These are phyloP conservation scores for Solea solea DNA, from an alignment of 2,113 vertebrate genomes.

Conservation along the genomic window DNA sequence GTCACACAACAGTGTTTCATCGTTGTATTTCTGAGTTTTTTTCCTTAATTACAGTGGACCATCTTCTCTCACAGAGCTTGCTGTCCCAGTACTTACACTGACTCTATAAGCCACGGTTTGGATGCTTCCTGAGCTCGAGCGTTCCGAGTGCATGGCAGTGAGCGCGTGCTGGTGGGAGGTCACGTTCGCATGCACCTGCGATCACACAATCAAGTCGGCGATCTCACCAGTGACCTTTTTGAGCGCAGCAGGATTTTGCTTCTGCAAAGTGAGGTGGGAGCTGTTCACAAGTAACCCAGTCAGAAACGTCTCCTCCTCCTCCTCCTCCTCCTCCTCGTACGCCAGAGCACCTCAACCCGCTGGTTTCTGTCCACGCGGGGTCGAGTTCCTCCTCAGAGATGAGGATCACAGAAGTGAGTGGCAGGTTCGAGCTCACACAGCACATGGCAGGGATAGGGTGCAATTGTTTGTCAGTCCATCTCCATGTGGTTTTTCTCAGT, in stretches of 20 bases:
- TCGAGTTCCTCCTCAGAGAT: conserved; percentile 19
- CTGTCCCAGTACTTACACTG: conserved; percentile 58
- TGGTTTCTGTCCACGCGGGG: not conserved
- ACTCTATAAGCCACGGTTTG: conserved; percentile 45
- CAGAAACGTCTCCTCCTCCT: conserved; percentile 14
- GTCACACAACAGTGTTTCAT: not conserved
- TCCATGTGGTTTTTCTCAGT: conserved; percentile 19
- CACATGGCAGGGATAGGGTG: conserved; percentile 66
- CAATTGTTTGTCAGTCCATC: conserved; percentile 50
- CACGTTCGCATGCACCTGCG: conserved; percentile 22
- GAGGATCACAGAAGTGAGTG: conserved; percentile 9
- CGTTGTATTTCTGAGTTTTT: not conserved
- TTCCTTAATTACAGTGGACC: not conserved
- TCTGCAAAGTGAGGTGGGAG: conserved; percentile 49
- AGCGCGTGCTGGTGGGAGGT: not conserved
- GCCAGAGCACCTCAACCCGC: conserved; percentile 6
- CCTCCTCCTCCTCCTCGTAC: conserved; percentile 1
- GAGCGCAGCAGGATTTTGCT: not conserved
- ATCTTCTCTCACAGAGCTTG: not conserved
- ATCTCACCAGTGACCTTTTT: conserved; percentile 60
- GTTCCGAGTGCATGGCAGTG: conserved; percentile 56
- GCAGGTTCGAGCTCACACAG: conserved; percentile 25
- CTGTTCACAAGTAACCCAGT: conserved; percentile 27
- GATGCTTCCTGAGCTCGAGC: conserved; percentile 52
- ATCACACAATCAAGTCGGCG: conserved; percentile 7